phyloP scores from a whole-genome alignment of 2,797 vertebrate species.

The Anniella stebbinsi region DNA sequence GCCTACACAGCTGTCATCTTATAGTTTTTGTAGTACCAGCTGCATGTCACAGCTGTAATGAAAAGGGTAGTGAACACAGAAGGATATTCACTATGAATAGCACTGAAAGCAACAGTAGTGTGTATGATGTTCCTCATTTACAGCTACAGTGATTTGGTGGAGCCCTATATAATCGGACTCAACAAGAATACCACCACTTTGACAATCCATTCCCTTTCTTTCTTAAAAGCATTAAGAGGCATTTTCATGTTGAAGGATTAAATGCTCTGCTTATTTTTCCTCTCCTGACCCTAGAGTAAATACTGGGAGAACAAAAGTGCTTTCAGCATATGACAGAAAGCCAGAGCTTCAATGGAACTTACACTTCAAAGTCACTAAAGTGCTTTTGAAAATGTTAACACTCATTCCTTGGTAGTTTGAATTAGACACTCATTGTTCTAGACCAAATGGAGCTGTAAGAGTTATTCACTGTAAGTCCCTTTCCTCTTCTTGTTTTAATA shows the following conservation, averaged over 20 bases:
- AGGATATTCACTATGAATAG: background rate
- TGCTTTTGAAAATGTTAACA: background rate
- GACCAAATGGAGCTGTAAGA: background rate
- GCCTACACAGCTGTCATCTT: conserved; percentile 18
- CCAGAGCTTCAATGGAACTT: conserved; percentile 28
- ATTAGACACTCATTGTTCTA: conserved; percentile 35
- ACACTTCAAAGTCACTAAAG: conserved; percentile 36
- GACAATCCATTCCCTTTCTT: conserved; percentile 8
- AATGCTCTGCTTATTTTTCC: conserved; percentile 16
- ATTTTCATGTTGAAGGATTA: conserved; percentile 43
- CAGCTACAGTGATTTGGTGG: rapidly evolving
- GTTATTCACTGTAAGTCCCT: background rate
- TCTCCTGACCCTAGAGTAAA: conserved; percentile 13
- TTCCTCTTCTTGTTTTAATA: conserved; percentile 45
- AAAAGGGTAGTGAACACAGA: background rate
- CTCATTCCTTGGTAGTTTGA: background rate
- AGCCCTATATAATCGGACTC: background rate
- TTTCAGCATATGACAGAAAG: conserved; percentile 42
- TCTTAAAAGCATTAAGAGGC: background rate
- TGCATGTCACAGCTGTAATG: background rate
- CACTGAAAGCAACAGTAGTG: background rate
- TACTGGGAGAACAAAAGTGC: conserved; percentile 49
- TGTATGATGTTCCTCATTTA: background rate
- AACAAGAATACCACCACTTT: background rate
- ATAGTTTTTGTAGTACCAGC: conserved; percentile 19